These are phyloP conservation scores for Forbesichthys agassizii DNA, from an alignment of 2,113 vertebrate species.

Conservation along the genomic window DNA sequence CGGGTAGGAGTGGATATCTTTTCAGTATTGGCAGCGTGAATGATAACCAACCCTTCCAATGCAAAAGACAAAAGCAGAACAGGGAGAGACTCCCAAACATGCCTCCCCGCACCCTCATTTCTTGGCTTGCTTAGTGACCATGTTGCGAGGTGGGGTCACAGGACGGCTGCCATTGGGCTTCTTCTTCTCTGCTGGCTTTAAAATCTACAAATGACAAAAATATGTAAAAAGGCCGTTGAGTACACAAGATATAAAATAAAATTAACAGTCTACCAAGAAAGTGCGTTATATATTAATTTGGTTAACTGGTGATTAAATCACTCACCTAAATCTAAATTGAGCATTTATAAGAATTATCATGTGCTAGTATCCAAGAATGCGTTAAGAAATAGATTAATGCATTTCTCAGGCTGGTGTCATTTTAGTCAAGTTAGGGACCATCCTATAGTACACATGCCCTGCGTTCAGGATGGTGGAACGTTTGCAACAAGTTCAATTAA, in stretches of 20 bases:
- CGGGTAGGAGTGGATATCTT: conserved; percentile 63
- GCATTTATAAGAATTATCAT: no score
- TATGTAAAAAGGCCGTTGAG: background rate
- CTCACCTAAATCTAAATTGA: no score
- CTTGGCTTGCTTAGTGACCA: conserved; percentile 98
- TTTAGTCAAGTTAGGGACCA: background rate
- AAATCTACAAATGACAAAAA: conserved; percentile 78
- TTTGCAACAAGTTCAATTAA: no score
- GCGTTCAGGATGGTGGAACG: no score
- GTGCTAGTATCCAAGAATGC: no score
- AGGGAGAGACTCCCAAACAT: conserved; percentile 75
- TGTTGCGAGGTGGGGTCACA: conserved; percentile 93
- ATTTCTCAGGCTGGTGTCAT: background rate
- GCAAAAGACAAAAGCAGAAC: conserved; percentile 86
- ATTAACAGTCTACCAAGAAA: background rate
- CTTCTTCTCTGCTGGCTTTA: conserved; percentile 99
- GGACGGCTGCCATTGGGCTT: conserved; percentile 96
- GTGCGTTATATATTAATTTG: no score
- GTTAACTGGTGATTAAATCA: no score
- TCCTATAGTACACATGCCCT: background rate
- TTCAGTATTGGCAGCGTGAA: conserved; percentile 70
- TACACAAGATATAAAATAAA: background rate
- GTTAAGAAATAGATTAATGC: background rate
- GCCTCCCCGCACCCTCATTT: conserved; percentile 82
- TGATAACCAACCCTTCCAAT: conserved; percentile 69